Evolutionary conservation across 1,140 invertebrate genomes (phyloP).

Genomic region (Trichogramma pretiosum): DNA sequence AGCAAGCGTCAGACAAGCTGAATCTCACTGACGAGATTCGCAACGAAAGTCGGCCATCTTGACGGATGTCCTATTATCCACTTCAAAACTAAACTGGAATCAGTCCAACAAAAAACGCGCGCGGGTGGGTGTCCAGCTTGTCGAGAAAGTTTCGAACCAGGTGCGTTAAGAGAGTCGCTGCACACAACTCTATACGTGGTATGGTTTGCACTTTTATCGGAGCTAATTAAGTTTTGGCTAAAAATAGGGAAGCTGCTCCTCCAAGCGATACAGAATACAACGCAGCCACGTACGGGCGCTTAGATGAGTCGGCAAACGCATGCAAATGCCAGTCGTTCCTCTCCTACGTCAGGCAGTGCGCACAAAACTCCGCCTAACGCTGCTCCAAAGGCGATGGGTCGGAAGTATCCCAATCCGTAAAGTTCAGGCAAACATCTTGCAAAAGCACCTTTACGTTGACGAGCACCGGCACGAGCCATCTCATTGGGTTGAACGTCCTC

Average conservation of each 20-base stretch:
- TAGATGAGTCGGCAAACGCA: conserved; percentile 11
- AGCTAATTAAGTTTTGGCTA: background rate
- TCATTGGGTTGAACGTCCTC: background rate
- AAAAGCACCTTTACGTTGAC: background rate
- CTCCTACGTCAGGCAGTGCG: background rate
- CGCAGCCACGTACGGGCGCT: background rate
- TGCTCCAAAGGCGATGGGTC: background rate
- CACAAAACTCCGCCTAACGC: background rate
- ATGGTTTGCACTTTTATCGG: background rate
- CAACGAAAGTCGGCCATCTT: no score
- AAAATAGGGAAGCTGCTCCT: no score
- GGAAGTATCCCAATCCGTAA: background rate
- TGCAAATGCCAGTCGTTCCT: background rate
- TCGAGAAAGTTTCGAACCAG: no score
- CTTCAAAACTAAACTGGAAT: no score
- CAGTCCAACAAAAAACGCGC: no score
- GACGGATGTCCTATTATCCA: no score
- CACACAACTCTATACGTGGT: background rate
- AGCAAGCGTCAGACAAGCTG: no score
- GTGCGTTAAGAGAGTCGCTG: background rate
- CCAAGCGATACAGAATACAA: no score
- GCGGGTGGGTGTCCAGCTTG: no score
- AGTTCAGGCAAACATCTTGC: background rate
- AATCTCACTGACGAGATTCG: no score
- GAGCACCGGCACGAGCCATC: background rate